Evolutionary conservation across 2,113 vertebrate genomes (phyloP).

Genomic region (Coregonus clupeaformis): DNA sequence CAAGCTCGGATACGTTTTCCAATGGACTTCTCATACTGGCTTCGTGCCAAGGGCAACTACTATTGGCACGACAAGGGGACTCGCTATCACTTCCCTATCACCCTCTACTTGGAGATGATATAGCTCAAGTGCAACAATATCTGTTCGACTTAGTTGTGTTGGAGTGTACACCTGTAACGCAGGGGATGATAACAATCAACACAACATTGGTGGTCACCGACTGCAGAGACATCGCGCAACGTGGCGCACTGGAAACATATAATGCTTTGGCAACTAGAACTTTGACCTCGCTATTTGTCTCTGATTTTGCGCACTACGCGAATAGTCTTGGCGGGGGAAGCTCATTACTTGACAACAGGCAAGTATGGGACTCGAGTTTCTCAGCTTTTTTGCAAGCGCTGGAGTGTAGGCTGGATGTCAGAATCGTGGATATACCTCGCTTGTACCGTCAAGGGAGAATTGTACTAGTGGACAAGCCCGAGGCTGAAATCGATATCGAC

Average conservation of each 20-base stretch:
- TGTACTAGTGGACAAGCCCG: fast-evolving
- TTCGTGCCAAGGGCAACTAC: constrained; percentile 50
- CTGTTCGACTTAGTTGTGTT: constrained; percentile 67
- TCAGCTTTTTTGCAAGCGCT: constrained; percentile 57
- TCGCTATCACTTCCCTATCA: constrained; percentile 58
- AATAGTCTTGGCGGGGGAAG: constrained; percentile 43
- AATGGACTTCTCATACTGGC: constrained; percentile 56
- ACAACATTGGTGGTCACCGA: constrained; percentile 70
- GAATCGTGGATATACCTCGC: constrained; percentile 40
- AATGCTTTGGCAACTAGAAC: constrained; percentile 10
- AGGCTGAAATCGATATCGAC: constrained; percentile 47
- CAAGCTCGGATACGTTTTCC: constrained; percentile 50
- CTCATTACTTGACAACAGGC: constrained; percentile 57
- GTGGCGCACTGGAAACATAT: not conserved
- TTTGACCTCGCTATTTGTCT: constrained; percentile 62
- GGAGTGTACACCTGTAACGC: constrained; percentile 69
- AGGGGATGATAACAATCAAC: constrained; percentile 64
- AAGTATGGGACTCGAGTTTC: constrained; percentile 46
- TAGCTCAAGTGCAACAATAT: constrained; percentile 42
- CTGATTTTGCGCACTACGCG: constrained; percentile 74
- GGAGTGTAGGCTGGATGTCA: constrained; percentile 70
- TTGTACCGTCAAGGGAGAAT: constrained; percentile 4
- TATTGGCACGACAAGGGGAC: constrained; percentile 71
- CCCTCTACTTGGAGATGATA: constrained; percentile 48
- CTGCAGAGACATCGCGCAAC: constrained; percentile 41